Evolutionary conservation across 1,140 invertebrate genomes (phyloP).

Genomic region (Tetranychus cinnabarinus): DNA sequence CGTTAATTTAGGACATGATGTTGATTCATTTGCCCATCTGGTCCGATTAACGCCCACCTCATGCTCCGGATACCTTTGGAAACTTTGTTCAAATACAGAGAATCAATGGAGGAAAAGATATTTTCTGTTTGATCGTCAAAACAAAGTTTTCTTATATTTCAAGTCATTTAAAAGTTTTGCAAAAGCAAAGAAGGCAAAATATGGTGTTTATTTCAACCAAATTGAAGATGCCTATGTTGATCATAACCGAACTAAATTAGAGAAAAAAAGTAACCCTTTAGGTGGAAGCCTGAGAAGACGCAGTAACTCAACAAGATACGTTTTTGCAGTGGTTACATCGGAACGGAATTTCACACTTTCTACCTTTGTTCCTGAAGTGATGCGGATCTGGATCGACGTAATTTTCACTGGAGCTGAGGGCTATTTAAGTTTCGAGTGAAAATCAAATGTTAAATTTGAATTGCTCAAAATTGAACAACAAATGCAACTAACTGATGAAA

Average conservation of each 20-base stretch:
- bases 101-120: conserved; percentile 8
- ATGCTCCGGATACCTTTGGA: conserved; percentile 8
- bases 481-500: too few species aligned
- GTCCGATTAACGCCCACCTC: not conserved
- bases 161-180: conserved; percentile 1
- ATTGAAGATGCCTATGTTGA: conserved; percentile 94
- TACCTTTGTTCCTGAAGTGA: conserved; percentile 74
- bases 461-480: too few species aligned
- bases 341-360: conserved; percentile 70
- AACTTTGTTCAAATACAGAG: not conserved
- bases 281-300: conserved; percentile 39
- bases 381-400: conserved; percentile 92
- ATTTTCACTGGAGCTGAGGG: conserved; percentile 43
- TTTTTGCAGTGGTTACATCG: conserved; percentile 86
- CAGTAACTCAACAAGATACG: conserved; percentile 3
- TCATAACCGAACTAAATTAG: conserved; percentile 28
- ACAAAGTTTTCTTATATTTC: conserved; percentile 7
- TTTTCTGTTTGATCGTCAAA: conserved; percentile 6
- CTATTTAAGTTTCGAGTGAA: not conserved
- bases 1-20: conserved; percentile 2
- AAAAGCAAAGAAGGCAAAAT: conserved; percentile 4
- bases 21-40: not conserved
- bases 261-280: conserved; percentile 42
- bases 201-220: conserved; percentile 8
- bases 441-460: not conserved